These are phyloP conservation scores for Caenorhabditis zanzibari DNA, from an alignment of 2,888 invertebrate species.

Conservation along the genomic window DNA sequence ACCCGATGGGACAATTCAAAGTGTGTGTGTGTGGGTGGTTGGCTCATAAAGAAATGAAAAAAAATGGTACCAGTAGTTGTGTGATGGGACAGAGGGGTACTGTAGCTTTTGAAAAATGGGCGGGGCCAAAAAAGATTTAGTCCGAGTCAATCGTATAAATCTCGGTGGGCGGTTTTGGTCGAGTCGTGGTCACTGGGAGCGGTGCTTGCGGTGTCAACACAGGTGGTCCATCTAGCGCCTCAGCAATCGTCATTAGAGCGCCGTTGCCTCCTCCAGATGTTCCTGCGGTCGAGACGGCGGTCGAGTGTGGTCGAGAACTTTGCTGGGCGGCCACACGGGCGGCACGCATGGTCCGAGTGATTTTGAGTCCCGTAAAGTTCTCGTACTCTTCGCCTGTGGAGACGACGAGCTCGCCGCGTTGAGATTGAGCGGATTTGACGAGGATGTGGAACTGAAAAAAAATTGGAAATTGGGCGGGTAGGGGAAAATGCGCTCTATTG, in stretches of 20 bases:
- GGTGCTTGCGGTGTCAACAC: not conserved
- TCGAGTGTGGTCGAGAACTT: too few relatives aligned
- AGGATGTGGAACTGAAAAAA: slow-evolving; percentile 57
- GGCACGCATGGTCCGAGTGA: not conserved
- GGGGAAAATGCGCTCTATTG: not conserved
- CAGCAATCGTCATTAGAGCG: not conserved
- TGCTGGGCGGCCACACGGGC: not conserved
- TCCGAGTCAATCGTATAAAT: not conserved
- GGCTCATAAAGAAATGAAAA: too few relatives aligned
- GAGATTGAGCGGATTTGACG: slow-evolving; percentile 2
- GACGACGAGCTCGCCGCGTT: slow-evolving; percentile 46
- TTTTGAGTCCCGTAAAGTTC: slow-evolving; percentile 24
- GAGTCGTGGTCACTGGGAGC: not conserved
- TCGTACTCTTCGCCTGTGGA: slow-evolving; percentile 28
- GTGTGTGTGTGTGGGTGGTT: too few relatives aligned
- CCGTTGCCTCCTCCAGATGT: not conserved
- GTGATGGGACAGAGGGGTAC: too few relatives aligned
- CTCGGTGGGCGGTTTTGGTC: not conserved
- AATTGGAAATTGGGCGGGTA: not conserved
- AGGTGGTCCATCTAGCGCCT: not conserved
- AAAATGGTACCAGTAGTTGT: too few relatives aligned
- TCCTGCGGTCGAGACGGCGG: not conserved
- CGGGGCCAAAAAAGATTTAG: not conserved
- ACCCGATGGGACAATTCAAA: too few relatives aligned
- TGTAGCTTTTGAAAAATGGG: too few relatives aligned